These are phyloP conservation scores for Caenorhabditis panamensis DNA, from an alignment of 2,888 invertebrate genomes.

Conservation along the genomic window DNA sequence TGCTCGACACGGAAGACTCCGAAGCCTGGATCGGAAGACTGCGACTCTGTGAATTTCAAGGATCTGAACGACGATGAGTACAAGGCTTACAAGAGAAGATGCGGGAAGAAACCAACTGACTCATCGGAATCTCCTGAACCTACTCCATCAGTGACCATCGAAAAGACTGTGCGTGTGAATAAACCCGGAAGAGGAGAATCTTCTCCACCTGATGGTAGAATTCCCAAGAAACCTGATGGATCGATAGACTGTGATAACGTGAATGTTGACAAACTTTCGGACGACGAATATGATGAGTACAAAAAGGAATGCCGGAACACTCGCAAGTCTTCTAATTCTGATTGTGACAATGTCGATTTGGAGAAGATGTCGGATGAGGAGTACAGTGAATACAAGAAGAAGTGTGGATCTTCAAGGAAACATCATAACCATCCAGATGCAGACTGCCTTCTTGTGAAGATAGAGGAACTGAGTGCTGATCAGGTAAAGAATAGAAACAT, in stretches of 20 bases:
- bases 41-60: slow-evolving; percentile 15
- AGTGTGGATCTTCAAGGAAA: not conserved
- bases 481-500: not conserved
- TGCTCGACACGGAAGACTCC: slow-evolving; percentile 13
- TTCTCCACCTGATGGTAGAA: not conserved
- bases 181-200: slow-evolving; percentile 10
- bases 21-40: slow-evolving; percentile 17
- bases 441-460: slow-evolving; percentile 10
- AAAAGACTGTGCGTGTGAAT: not conserved
- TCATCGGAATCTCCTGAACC: not conserved
- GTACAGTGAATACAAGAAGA: slow-evolving; percentile 9
- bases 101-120: slow-evolving; percentile 2
- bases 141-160: slow-evolving; percentile 13
- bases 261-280: slow-evolving; percentile 14
- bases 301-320: slow-evolving; percentile 20
- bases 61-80: slow-evolving; percentile 9
- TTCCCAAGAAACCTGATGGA: not conserved
- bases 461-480: slow-evolving; percentile 17
- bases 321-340: slow-evolving; percentile 5
- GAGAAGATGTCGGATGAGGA: slow-evolving; percentile 15
- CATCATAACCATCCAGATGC: not conserved
- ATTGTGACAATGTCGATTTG: slow-evolving; percentile 23
- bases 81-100: slow-evolving; percentile 3
- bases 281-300: slow-evolving; percentile 27
- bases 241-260: slow-evolving; percentile 23